Conservation (phyloP, 2,888 invertebrate genomes). For the Synanthedon andrenaeformis region DNA sequence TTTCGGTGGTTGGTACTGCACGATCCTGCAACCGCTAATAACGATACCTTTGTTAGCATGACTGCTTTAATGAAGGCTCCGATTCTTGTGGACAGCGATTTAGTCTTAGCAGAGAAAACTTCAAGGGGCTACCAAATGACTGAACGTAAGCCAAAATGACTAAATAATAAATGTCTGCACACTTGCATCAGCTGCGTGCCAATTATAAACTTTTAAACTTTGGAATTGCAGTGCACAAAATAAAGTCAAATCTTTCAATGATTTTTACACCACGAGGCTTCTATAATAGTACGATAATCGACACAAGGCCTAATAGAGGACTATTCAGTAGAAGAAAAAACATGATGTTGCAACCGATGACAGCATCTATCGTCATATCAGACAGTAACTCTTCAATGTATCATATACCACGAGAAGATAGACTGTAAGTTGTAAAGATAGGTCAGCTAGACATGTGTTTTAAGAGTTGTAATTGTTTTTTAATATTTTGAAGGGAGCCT, state of each 20-base stretch:
- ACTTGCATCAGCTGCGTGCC: too few species aligned
- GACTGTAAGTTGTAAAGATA: slow-evolving; percentile 25
- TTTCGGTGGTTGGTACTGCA: slow-evolving; percentile 39
- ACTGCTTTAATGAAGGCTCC: slow-evolving; percentile 12
- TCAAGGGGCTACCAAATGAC: slow-evolving; percentile 16
- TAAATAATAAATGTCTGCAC: too few species aligned
- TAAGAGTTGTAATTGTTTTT: too few species aligned
- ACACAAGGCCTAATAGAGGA: slow-evolving; percentile 28
- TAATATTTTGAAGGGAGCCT: slow-evolving; percentile 23
- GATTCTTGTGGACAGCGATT: slow-evolving; percentile 33
- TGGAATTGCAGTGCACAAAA: slow-evolving; percentile 32
- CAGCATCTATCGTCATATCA: slow-evolving; percentile 46
- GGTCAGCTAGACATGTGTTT: not conserved
- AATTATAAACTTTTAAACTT: not conserved
- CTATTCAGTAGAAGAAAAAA: slow-evolving; percentile 36
- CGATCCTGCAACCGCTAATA: not conserved
- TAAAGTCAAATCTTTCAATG: slow-evolving; percentile 21
- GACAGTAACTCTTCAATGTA: slow-evolving; percentile 39
- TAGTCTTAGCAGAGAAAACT: slow-evolving; percentile 30
- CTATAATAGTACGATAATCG: slow-evolving; percentile 28
- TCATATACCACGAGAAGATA: slow-evolving; percentile 36
- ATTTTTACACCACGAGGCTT: slow-evolving; percentile 25
- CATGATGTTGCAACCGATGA: slow-evolving; percentile 36
- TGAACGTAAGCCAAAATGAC: slow-evolving; percentile 31
- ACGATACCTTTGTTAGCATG: not conserved